Conservation (phyloP, 2,797 vertebrate species). For the Hippopotamyrus pictus region DNA sequence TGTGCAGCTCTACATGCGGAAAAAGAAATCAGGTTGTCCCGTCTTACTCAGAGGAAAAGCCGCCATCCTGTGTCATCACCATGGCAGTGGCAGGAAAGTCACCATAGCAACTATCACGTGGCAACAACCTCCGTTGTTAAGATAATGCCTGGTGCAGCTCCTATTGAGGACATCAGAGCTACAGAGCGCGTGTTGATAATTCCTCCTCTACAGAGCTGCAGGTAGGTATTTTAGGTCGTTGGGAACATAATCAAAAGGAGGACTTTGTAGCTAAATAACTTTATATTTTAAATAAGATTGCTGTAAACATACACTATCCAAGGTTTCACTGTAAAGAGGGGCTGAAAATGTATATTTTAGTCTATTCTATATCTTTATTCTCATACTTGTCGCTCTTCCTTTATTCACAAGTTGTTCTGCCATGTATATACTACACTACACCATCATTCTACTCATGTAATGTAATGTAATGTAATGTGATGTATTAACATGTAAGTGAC, state of each 20-base stretch:
- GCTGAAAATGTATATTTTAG: neutral
- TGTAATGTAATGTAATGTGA: neutral
- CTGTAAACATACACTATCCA: neutral
- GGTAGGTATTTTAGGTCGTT: neutral
- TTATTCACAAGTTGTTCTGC: neutral
- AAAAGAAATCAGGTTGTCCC: constrained; percentile 3
- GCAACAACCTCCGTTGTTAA: constrained; percentile 25
- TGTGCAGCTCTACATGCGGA: neutral
- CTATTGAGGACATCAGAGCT: neutral
- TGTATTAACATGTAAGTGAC: neutral
- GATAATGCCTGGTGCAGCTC: constrained; percentile 26
- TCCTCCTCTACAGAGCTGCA: neutral
- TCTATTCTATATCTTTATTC: neutral
- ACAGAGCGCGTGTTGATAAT: neutral
- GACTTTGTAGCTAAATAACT: neutral
- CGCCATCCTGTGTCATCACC: constrained; percentile 40
- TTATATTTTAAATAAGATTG: neutral
- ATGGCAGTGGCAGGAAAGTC: constrained; percentile 34
- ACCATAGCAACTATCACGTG: constrained; percentile 27
- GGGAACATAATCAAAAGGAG: neutral
- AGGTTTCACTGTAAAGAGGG: neutral
- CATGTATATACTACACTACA: neutral
- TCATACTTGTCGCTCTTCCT: neutral
- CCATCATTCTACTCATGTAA: neutral
- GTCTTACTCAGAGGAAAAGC: neutral